Percentiles rank a stretch among this genome's conserved stretches.
Conservation (phyloP, 2,797 vertebrate genomes). For the Cephalopachus bancanus region DNA sequence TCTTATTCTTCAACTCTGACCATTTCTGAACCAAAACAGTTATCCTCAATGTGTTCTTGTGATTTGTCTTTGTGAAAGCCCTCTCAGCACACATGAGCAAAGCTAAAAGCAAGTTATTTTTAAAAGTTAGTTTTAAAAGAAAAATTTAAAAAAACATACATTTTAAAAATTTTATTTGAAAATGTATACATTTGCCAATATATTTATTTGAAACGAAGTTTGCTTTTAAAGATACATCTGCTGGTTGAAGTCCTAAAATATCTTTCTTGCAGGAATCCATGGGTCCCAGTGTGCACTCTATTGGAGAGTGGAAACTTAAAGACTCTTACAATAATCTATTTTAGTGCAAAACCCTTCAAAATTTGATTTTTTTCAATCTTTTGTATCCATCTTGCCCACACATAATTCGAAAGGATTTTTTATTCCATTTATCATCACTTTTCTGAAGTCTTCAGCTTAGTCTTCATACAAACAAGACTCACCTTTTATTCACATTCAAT, state of each 20-base stretch:
- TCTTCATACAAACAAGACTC: neutral
- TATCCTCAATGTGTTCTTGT: neutral
- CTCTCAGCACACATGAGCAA: neutral
- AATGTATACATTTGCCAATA: neutral
- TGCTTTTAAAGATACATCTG: neutral
- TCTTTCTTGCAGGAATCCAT: neutral
- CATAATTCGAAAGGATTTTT: neutral
- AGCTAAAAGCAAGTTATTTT: neutral
- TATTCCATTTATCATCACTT: neutral
- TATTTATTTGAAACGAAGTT: neutral
- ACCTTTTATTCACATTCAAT: neutral
- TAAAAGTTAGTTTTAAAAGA: neutral
- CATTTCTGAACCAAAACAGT: conserved; percentile 3
- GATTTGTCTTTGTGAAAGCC: neutral
- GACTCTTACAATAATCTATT: neutral
- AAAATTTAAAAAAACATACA: neutral
- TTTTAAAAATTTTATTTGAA: neutral
- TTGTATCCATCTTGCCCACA: neutral
- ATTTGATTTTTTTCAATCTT: neutral
- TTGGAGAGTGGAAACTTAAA: conserved; percentile 44
- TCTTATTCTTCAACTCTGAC: neutral
- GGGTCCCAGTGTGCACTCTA: neutral
- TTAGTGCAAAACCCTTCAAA: neutral
- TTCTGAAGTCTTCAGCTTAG: conserved; percentile 5
- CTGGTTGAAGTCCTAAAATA: neutral